phyloP scores from a whole-genome alignment of 1,140 invertebrate genomes.

The Pentalonia nigronervosa region DNA sequence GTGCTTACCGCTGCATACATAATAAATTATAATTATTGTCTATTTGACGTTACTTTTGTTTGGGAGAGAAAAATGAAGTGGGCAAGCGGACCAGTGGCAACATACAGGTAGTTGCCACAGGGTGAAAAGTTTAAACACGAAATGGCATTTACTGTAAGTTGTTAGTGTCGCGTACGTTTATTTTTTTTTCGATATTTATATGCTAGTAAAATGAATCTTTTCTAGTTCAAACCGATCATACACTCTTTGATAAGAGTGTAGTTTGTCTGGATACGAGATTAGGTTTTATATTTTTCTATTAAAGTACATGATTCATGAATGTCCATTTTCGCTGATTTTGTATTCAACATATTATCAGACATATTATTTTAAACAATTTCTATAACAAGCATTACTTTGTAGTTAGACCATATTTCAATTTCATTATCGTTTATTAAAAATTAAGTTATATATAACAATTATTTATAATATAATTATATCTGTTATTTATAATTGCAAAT shows the following conservation, averaged over 20 bases:
- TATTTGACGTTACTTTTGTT: background rate
- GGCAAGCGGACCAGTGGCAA: background rate
- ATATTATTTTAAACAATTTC: background rate
- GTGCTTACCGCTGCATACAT: background rate
- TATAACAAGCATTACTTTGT: background rate
- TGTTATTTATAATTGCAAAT: background rate
- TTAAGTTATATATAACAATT: background rate
- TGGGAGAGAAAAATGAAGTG: background rate
- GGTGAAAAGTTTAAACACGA: background rate
- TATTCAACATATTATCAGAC: background rate
- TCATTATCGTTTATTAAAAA: background rate
- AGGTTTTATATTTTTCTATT: background rate
- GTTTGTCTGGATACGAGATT: background rate
- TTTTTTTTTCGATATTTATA: background rate
- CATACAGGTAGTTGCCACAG: too few species aligned
- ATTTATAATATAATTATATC: background rate
- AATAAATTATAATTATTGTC: slow-evolving; percentile 9
- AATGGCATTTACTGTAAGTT: background rate
- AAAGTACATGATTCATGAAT: background rate
- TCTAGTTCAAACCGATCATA: background rate
- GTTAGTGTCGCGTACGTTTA: background rate
- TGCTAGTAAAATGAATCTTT: background rate
- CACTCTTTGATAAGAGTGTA: background rate
- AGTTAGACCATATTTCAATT: background rate
- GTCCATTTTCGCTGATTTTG: background rate